phyloP scores from a whole-genome alignment of 2,113 vertebrate genomes.

The Sorex fumeus region DNA sequence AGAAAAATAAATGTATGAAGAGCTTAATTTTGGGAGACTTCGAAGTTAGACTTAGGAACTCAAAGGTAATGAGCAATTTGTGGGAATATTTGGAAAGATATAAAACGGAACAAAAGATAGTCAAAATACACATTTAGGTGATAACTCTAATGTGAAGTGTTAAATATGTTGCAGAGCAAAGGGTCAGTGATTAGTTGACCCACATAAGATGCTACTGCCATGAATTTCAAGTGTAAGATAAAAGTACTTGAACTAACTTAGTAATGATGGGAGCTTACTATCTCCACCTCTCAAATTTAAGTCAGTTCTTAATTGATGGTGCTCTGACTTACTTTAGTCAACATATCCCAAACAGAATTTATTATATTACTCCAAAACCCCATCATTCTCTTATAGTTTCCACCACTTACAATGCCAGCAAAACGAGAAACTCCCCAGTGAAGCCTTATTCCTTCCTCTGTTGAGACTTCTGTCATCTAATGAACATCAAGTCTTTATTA shows the following conservation, averaged over 20 bases:
- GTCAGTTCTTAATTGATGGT: neutral
- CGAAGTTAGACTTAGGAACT: neutral
- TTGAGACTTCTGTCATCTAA: neutral
- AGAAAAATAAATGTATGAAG: neutral
- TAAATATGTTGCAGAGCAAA: neutral
- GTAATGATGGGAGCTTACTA: neutral
- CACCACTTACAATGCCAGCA: neutral
- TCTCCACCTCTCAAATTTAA: neutral
- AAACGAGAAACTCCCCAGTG: neutral
- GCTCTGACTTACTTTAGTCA: neutral
- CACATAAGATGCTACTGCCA: neutral
- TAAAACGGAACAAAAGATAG: neutral
- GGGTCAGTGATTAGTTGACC: neutral
- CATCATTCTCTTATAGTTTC: neutral
- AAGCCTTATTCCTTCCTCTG: neutral
- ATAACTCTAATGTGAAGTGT: neutral
- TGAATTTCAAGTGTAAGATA: neutral
- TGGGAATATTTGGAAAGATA: neutral
- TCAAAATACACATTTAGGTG: neutral
- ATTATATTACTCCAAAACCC: neutral
- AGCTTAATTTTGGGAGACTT: neutral
- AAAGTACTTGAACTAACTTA: neutral
- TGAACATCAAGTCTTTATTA: neutral
- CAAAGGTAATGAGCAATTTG: neutral
- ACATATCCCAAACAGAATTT: neutral